Evolutionary conservation across 2,113 vertebrate species (phyloP), one percentile per base, ranked within the genome.

Genomic region (Ceyx margarethae): DNA sequence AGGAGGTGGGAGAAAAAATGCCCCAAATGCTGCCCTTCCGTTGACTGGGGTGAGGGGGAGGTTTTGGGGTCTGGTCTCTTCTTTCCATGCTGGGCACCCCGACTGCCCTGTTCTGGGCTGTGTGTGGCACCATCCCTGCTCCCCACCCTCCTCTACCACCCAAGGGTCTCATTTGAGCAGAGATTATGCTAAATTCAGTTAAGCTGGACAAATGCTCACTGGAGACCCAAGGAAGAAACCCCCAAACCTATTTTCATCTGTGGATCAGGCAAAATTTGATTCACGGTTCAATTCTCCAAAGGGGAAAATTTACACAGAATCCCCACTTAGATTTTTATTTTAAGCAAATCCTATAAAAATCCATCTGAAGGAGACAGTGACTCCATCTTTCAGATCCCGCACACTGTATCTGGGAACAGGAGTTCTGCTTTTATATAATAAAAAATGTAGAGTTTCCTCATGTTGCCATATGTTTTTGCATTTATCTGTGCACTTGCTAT

Each of bases 381-480:
- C 90, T 92, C 84, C 96, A 91, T 94, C 84, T 54, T 73, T 94
- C 91, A 85, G 87, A 92, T 93, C 92, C 89, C 12, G 81, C 78
- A 23, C 54, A 3, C 75, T 69, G 78, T 74, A 79, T 50, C 78
- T 4, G 10, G 64, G 74, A 96, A 93, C 93, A 87, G 9, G 90
- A 89, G 84, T 89, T 94, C 83, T 79, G 90, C 74, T 94, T 91
- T 95, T 95, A 87, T 95, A 90, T 84, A 82, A 95, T 91, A 92
- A 96, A 92, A 86, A 83, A 93, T 93, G 95, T 69, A 75, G 87
- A 91, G 90, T 93, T 96, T 96, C 86, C 90, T 94, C 68, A 9
- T 91, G 93, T 96, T 96, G 94, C 94, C 96, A 91, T 95, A 89
- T 95, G 95, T 91, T 95, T 94, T 94, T 93, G 92, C 92, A 54